Conservation (phyloP, 1,140 invertebrate species). For the Zaprionus lachaisei region DNA sequence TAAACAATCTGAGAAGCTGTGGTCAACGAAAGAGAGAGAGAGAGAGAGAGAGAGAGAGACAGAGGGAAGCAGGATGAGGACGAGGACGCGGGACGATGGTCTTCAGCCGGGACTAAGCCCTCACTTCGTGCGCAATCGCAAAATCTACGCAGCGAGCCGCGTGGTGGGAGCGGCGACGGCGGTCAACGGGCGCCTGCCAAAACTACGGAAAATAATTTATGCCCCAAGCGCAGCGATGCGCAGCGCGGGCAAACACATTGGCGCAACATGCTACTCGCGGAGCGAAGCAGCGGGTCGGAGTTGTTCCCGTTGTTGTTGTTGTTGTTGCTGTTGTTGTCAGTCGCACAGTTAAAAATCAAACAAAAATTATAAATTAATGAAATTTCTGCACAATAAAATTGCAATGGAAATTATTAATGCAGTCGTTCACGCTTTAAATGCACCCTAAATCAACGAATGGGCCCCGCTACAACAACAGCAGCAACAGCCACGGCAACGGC, state of each 20-base stretch:
- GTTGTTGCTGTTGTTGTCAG: slow-evolving; percentile 29
- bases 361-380: slow-evolving; percentile 84
- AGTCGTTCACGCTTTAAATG: slow-evolving; percentile 84
- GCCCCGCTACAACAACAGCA: slow-evolving; percentile 19
- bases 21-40: background rate
- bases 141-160: slow-evolving; percentile 64
- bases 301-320: background rate
- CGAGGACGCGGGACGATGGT: background rate
- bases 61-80: background rate
- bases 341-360: slow-evolving; percentile 65
- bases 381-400: slow-evolving; percentile 85
- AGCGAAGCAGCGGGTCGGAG: slow-evolving; percentile 57
- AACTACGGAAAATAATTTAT: slow-evolving; percentile 84
- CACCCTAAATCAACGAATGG: slow-evolving; percentile 82
- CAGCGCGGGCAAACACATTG: slow-evolving; percentile 69
- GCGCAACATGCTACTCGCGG: slow-evolving; percentile 71
- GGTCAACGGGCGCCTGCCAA: slow-evolving; percentile 79
- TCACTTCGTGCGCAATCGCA: slow-evolving; percentile 75
- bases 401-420: slow-evolving; percentile 84
- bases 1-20: background rate
- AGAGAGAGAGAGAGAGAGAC: background rate
- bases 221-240: slow-evolving; percentile 70
- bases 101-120: slow-evolving; percentile 30
- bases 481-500: slow-evolving; percentile 4
- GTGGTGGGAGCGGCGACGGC: slow-evolving; percentile 40